Conservation (phyloP, 2,797 vertebrate genomes). For the Serranus cabrilla region DNA sequence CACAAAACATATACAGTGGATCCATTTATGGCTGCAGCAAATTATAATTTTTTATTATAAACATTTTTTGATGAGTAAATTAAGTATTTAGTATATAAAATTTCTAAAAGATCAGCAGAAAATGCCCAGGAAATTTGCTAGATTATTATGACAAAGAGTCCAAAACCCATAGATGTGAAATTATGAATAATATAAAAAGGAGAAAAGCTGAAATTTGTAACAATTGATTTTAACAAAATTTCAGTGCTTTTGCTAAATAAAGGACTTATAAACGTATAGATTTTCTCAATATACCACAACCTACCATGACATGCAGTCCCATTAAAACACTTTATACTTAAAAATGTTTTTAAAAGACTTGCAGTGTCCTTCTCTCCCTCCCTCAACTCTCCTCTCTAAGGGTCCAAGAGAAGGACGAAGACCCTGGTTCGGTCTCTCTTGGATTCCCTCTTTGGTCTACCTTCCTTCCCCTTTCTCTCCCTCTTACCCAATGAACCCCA, state of each 20-base stretch:
- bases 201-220: background rate
- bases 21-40: too few relatives aligned
- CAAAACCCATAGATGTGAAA: background rate
- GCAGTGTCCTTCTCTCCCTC: background rate
- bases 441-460: slow-evolving; percentile 60
- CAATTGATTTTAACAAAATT: background rate
- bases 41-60: background rate
- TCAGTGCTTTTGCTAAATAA: background rate
- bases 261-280: too few relatives aligned
- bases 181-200: background rate
- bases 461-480: slow-evolving; percentile 50
- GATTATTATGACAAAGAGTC: background rate
- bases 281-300: background rate
- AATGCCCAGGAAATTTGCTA: background rate
- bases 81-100: background rate
- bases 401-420: slow-evolving; percentile 60
- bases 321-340: background rate
- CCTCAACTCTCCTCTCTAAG: slow-evolving; percentile 25
- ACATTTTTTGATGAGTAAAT: background rate
- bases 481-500: slow-evolving; percentile 71
- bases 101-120: background rate
- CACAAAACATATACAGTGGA: background rate
- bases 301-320: background rate
- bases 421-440: slow-evolving; percentile 39
- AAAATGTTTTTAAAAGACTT: background rate